These are phyloP conservation scores for Drosophila miranda DNA, from an alignment of 1,140 invertebrate genomes.

Conservation along the genomic window DNA sequence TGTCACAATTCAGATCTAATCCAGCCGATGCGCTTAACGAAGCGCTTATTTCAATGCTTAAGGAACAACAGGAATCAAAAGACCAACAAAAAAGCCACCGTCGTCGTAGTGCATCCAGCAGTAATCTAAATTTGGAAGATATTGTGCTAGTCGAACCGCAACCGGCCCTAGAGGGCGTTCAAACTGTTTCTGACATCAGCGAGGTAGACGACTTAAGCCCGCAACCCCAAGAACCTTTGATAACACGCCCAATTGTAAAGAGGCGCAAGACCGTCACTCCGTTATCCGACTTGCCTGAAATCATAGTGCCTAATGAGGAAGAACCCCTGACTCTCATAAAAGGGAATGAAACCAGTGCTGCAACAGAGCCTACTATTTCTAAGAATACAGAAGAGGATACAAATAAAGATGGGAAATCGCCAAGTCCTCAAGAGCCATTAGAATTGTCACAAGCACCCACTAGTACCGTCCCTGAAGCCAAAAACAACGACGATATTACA, in stretches of 20 bases:
- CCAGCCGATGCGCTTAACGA: constrained; percentile 64
- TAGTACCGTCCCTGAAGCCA: constrained; percentile 54
- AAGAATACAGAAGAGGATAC: neutral
- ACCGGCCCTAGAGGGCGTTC: constrained; percentile 23
- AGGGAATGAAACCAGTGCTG: neutral
- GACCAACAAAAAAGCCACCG: constrained; percentile 16
- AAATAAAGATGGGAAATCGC: neutral
- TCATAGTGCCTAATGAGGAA: neutral
- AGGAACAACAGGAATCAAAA: constrained; percentile 54
- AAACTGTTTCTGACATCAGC: neutral
- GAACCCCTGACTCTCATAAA: neutral
- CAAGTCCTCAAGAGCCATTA: neutral
- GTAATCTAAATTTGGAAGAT: constrained; percentile 60
- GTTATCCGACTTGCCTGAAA: constrained; percentile 16
- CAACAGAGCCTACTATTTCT: neutral
- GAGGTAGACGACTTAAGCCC: constrained; percentile 8
- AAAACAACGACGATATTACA: neutral
- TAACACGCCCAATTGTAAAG: constrained; percentile 65
- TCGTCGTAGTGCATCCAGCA: constrained; percentile 45
- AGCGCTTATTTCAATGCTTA: constrained; percentile 61
- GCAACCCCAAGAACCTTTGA: constrained; percentile 19
- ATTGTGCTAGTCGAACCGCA: constrained; percentile 73
- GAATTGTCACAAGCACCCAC: constrained; percentile 55
- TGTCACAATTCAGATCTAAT: constrained; percentile 59
- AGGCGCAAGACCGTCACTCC: constrained; percentile 62